phyloP scores from a whole-genome alignment of 2,888 invertebrate species.

The Lumbricus terrestris region DNA sequence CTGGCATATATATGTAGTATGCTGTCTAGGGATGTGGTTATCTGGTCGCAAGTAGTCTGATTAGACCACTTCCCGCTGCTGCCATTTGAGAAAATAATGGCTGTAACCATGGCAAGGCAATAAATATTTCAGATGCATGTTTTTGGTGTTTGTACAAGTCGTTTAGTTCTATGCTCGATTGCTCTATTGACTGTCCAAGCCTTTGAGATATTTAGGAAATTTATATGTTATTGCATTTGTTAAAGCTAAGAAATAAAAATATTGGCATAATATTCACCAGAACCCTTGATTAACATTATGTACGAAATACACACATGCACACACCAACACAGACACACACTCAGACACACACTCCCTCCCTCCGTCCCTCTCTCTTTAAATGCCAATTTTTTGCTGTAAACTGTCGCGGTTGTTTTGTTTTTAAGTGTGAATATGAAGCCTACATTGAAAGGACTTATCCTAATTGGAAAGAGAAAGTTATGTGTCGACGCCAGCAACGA shows the following conservation, averaged over 20 bases:
- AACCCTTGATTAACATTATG: not conserved
- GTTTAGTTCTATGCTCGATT: not conserved
- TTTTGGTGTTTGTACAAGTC: not conserved
- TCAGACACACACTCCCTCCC: no score
- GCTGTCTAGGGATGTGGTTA: not conserved
- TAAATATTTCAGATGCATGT: not conserved
- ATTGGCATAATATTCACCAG: not conserved
- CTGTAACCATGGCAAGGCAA: not conserved
- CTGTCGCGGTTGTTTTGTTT: not conserved
- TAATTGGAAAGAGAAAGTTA: constrained; percentile 46
- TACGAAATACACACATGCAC: not conserved
- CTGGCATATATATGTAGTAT: not conserved
- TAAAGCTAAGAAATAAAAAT: not conserved
- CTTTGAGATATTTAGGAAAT: not conserved
- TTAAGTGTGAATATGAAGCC: constrained; percentile 50
- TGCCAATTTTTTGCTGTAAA: not conserved
- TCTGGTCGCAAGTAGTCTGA: not conserved
- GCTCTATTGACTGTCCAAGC: not conserved
- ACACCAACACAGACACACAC: no score
- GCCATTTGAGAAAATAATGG: not conserved
- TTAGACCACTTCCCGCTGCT: not conserved
- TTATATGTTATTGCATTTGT: not conserved
- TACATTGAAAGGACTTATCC: constrained; percentile 53
- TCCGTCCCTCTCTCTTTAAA: not conserved
- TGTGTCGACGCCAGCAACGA: not conserved